Evolutionary conservation across 2,113 vertebrate species (phyloP).

Genomic region (Myanophis thanlyinensis): DNA sequence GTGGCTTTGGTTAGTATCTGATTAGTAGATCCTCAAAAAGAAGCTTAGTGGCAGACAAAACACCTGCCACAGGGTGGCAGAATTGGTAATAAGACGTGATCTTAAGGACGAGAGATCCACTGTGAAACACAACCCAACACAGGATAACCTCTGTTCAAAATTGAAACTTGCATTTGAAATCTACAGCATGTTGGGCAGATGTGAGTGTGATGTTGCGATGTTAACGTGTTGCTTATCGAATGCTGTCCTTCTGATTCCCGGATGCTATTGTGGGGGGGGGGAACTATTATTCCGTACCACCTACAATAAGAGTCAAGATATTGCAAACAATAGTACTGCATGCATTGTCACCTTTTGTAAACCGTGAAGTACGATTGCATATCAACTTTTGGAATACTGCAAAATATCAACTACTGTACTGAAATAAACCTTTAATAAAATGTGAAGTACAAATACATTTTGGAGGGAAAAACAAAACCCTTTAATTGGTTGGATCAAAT

Average conservation of each 20-base stretch:
- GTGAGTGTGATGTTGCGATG: not conserved
- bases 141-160: not conserved
- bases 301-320: not conserved
- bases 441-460: not conserved
- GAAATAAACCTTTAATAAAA: not conserved
- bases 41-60: not conserved
- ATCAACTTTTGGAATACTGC: not conserved
- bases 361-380: not conserved
- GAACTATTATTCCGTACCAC: not conserved
- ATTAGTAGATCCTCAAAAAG: not conserved
- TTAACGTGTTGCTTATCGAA: not conserved
- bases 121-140: not conserved
- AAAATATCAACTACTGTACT: not conserved
- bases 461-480: not conserved
- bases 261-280: not conserved
- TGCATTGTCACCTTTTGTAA: not conserved
- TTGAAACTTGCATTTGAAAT: not conserved
- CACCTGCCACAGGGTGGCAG: not conserved
- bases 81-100: not conserved
- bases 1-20: not conserved
- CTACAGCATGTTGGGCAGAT: not conserved
- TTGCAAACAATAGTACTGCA: not conserved
- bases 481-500: not conserved
- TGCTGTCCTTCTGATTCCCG: not conserved
- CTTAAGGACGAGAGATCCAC: not conserved